Conservation (phyloP, 2,113 vertebrate genomes). For the Nothobranchius kuhntae region DNA sequence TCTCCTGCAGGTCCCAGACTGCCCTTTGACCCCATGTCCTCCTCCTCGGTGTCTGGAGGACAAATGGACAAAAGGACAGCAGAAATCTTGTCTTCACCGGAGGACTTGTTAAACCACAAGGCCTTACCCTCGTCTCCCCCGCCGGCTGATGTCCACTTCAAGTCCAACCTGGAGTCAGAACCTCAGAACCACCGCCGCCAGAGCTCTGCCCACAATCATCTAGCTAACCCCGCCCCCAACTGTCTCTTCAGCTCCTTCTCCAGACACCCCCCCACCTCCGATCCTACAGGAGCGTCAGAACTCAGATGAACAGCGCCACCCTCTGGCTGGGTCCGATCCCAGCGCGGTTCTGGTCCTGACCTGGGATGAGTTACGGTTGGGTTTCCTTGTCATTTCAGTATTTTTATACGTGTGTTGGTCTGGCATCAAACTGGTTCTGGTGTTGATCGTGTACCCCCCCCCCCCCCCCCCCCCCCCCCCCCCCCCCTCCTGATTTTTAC, state of each 20-base stretch:
- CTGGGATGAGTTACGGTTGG: too few species aligned
- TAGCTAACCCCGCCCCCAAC: not conserved
- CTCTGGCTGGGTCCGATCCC: too few species aligned
- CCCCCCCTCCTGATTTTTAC: too few species aligned
- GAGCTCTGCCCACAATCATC: too few species aligned
- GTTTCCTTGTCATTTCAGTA: too few species aligned
- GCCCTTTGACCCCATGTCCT: not conserved
- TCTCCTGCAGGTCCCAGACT: not conserved
- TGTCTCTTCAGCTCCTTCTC: not conserved
- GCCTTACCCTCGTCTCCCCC: slow-evolving; percentile 16
- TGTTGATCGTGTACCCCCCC: too few species aligned
- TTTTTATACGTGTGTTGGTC: too few species aligned
- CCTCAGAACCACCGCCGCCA: not conserved
- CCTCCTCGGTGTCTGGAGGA: not conserved
- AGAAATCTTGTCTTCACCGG: not conserved
- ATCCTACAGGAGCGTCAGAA: not conserved
- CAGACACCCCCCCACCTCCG: not conserved
- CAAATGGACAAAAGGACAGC: not conserved
- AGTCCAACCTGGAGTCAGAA: not conserved
- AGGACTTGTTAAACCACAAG: slow-evolving; percentile 15
- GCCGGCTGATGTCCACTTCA: not conserved
- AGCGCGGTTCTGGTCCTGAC: too few species aligned
- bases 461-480: too few species aligned
- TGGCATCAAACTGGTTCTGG: too few species aligned
- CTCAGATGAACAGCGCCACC: too few species aligned